phyloP scores from a whole-genome alignment of 2,797 vertebrate species.

The Spheniscus humboldti region DNA sequence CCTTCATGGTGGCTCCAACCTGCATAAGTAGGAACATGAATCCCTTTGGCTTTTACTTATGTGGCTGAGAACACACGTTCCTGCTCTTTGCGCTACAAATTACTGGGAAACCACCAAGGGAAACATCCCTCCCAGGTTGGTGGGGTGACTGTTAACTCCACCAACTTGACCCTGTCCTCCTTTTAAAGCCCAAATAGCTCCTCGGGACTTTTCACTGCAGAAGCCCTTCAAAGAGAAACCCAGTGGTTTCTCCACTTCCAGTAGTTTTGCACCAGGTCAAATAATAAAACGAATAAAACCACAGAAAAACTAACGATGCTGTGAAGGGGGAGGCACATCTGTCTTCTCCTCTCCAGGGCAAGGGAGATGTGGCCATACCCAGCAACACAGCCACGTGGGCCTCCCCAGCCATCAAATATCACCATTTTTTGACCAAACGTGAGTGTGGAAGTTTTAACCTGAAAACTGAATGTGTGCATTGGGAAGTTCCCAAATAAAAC shows the following conservation, averaged over 20 bases:
- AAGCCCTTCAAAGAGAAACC: neutral
- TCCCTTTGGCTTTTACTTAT: neutral
- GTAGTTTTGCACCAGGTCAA: neutral
- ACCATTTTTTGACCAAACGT: neutral
- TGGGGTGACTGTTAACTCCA: neutral
- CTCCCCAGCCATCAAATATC: neutral
- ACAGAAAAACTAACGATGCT: neutral
- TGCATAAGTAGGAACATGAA: neutral
- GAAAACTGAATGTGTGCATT: fast-evolving
- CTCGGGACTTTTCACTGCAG: fast-evolving
- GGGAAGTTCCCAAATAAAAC: neutral
- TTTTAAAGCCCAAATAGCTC: neutral
- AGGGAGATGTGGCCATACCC: fast-evolving
- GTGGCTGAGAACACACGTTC: fast-evolving
- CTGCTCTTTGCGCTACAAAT: neutral
- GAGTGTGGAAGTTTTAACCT: neutral
- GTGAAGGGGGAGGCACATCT: neutral
- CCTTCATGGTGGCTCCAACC: neutral
- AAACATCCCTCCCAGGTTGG: neutral
- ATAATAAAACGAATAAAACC: neutral
- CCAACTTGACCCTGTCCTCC: neutral
- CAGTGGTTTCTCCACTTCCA: neutral
- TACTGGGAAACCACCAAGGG: neutral
- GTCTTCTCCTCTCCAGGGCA: neutral
- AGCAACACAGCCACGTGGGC: fast-evolving